Evolutionary conservation across 2,113 vertebrate species (phyloP).

Genomic region (Hemiprocne comata): DNA sequence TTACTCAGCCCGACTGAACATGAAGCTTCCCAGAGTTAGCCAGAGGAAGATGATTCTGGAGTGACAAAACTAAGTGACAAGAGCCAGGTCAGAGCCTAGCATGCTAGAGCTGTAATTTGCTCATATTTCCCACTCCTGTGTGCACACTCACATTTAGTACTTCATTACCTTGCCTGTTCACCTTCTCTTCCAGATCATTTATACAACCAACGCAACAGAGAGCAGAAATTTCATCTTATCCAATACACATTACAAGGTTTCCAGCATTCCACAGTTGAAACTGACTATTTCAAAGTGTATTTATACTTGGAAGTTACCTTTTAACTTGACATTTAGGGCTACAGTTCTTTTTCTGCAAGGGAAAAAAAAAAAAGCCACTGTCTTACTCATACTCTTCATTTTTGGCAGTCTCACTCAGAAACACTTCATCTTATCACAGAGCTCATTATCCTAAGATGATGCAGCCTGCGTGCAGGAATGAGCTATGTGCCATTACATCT

Average conservation of each 20-base stretch:
- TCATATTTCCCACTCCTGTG: background rate
- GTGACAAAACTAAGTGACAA: background rate
- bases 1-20: background rate
- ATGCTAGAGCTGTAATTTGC: background rate
- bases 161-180: slow-evolving; percentile 4
- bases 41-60: background rate
- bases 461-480: slow-evolving; percentile 20
- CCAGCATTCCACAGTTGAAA: slow-evolving; percentile 33
- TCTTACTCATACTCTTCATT: slow-evolving; percentile 57
- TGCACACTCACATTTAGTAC: background rate
- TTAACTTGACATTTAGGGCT: slow-evolving; percentile 55
- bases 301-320: slow-evolving; percentile 34
- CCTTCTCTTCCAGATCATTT: slow-evolving; percentile 2
- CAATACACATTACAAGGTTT: background rate
- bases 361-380: background rate
- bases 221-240: slow-evolving; percentile 13
- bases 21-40: background rate
- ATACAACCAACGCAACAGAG: background rate
- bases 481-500: slow-evolving; percentile 33
- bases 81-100: background rate
- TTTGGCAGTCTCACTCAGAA: slow-evolving; percentile 50
- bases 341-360: slow-evolving; percentile 22
- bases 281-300: slow-evolving; percentile 3
- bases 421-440: slow-evolving; percentile 27
- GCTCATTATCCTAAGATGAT: slow-evolving; percentile 58